Evolutionary conservation across 2,113 vertebrate genomes (phyloP), one percentile per base, ranked within the genome.

Genomic region (Natator depressus): DNA sequence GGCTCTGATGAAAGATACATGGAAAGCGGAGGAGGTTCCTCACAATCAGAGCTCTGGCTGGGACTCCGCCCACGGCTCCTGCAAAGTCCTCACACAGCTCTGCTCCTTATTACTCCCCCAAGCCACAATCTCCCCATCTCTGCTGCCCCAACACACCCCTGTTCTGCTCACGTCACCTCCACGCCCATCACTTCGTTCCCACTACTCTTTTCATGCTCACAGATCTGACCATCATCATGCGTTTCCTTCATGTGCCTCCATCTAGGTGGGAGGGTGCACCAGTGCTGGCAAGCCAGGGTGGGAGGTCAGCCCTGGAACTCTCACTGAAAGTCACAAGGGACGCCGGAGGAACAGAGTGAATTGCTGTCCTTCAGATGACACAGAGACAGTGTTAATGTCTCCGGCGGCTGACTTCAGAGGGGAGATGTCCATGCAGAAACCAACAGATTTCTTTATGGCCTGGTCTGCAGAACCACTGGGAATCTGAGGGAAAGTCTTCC

Each of bases 321-420:
- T 47, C 42, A 29, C 24, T 46, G 38, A 76, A 46, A 76, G 38
- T 76, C 62, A 24, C 10, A 13, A 27, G 75, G 42, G 42, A 76
- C 3, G 12, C 42, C 27, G 12, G 24, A 12, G 24, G 75, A 69
- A 38, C 65, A 69, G n/a, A 72, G n/a, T 20, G n/a, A 72, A 27
- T 25, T 47, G 75, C 75, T 27, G 24, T 29, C 75, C 42, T 47
- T 46, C 22, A 47, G 5, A 78, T 47, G 42, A 14, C 42, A 29
- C 6, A 6, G 16, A 0, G 0, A 20, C 19, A 13, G 14, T 24
- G 50, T 0, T 0, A 42, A n/a, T 84, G 72, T 8, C 27, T 35
- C n/a, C 0, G 0, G 55, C 0, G 8, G 51, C 12, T 11, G 4
- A 84, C 57, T 87, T 50, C 57, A 38, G 22, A 75, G 22, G 0